Percentiles rank a stretch among this genome's conserved stretches.
These are phyloP conservation scores for Leucopsar rothschildi DNA, from an alignment of 2,113 vertebrate genomes.

Conservation along the genomic window DNA sequence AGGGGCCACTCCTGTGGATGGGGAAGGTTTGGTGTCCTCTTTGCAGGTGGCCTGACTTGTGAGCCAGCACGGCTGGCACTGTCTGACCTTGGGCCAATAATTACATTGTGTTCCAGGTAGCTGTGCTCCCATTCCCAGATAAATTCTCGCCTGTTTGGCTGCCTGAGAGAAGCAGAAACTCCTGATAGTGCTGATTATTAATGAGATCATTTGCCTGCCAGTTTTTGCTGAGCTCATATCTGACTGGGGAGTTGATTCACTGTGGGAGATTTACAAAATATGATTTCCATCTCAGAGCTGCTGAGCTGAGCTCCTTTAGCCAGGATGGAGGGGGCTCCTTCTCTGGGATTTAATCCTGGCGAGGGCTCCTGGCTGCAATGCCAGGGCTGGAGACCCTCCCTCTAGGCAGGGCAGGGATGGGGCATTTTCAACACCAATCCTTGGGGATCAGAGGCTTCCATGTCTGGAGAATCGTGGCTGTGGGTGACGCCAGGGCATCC, in stretches of 20 bases:
- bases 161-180: constrained; percentile 3
- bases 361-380: not conserved
- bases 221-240: constrained; percentile 60
- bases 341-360: not conserved
- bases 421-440: accelerated
- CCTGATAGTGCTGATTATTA: constrained; percentile 52
- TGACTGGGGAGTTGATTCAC: constrained; percentile 41
- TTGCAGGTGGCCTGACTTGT: not conserved
- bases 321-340: not conserved
- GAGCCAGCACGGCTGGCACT: not conserved
- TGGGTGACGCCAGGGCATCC: not conserved
- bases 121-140: not conserved
- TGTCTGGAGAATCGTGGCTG: accelerated
- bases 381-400: not conserved
- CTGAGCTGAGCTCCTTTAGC: constrained; percentile 36
- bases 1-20: not conserved
- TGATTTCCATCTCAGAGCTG: constrained; percentile 7
- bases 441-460: not conserved
- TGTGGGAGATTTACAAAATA: constrained; percentile 24
- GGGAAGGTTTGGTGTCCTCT: not conserved
- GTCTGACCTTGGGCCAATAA: not conserved
- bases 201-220: constrained; percentile 61
- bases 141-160: not conserved
- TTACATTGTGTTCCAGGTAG: not conserved
- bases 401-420: no score